Percentiles rank a stretch among this genome's conserved stretches.
These are phyloP conservation scores for Mus caroli DNA, from an alignment of 2,797 vertebrate genomes.

Conservation along the genomic window DNA sequence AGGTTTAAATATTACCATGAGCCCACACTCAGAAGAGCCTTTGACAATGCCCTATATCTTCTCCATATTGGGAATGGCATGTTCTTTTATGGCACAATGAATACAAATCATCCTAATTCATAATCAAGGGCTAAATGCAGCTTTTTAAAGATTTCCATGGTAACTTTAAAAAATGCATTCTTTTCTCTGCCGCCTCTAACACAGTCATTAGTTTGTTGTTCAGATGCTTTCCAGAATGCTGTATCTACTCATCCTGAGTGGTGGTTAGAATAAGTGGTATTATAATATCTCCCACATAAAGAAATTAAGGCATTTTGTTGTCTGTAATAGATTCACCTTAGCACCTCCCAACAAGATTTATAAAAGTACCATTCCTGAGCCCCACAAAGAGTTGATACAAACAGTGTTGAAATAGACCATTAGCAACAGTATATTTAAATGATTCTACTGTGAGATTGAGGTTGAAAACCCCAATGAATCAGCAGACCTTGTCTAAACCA, in stretches of 20 bases:
- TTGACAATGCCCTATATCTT: neutral
- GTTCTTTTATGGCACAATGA: neutral
- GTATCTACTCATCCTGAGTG: neutral
- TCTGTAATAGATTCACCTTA: conserved; percentile 10
- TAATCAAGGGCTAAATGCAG: conserved; percentile 28
- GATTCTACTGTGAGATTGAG: conserved; percentile 7
- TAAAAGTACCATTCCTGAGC: neutral
- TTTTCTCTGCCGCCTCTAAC: conserved; percentile 43
- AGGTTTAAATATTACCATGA: conserved; percentile 6
- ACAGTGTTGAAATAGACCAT: neutral
- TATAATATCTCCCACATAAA: neutral
- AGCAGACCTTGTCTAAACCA: neutral
- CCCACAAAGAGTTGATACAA: neutral
- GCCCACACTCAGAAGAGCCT: neutral
- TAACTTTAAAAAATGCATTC: conserved; percentile 49
- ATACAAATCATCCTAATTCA: conserved; percentile 52
- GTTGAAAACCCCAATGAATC: neutral
- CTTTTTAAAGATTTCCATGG: conserved; percentile 59
- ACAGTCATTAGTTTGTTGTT: conserved; percentile 12
- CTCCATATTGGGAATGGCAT: neutral
- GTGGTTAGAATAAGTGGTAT: neutral
- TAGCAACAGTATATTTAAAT: conserved; percentile 2
- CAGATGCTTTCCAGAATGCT: neutral
- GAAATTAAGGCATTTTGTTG: neutral
- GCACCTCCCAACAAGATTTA: conserved; percentile 3